These are phyloP conservation scores for Ceyx cyanopectus DNA, from an alignment of 2,113 vertebrate genomes.

Conservation along the genomic window DNA sequence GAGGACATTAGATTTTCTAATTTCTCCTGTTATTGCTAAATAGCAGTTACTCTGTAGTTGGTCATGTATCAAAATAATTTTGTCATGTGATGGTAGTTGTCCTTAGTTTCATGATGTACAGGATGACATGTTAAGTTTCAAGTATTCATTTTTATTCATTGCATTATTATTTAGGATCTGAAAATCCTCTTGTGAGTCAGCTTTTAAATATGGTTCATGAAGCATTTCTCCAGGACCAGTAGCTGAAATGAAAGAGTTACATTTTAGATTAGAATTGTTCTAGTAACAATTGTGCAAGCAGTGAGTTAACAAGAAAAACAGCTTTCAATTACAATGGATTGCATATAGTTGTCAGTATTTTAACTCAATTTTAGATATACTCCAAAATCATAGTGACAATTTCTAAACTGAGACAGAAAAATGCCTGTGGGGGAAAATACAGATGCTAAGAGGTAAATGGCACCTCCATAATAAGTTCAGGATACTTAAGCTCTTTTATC, in stretches of 20 bases:
- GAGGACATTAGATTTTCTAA: background rate
- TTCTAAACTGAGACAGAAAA: background rate
- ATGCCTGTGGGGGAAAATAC: background rate
- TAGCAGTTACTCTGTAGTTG: background rate
- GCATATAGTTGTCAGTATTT: background rate
- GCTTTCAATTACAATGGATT: background rate
- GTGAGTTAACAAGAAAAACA: background rate
- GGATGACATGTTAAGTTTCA: background rate
- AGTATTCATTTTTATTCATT: background rate
- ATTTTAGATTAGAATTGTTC: background rate
- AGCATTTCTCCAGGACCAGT: background rate
- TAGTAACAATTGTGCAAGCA: background rate
- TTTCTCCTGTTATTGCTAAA: background rate
- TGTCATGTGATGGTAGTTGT: background rate
- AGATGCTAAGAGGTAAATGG: background rate
- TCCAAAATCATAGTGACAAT: accelerated
- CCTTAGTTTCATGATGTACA: background rate
- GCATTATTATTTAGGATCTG: background rate
- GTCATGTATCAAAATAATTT: background rate
- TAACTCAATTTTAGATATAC: background rate
- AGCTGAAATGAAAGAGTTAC: background rate
- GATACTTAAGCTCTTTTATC: background rate
- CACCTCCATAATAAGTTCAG: background rate
- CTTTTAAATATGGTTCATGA: background rate
- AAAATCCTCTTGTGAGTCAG: background rate